Evolutionary conservation across 1,140 invertebrate genomes (phyloP), one percentile per base, ranked within the genome.

Genomic region (Sycobia sp.): DNA sequence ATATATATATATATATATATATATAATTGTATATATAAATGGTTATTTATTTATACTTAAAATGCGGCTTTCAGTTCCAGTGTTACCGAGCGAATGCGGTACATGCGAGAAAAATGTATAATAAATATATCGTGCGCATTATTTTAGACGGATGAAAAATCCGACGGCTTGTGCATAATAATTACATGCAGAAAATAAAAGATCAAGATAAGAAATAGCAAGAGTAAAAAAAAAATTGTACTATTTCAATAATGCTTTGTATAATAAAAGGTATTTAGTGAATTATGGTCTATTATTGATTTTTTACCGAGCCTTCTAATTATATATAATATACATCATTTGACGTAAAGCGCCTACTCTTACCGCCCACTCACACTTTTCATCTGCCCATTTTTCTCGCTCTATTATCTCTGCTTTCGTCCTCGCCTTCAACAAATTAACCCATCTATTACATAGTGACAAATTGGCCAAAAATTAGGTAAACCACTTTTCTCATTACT

Each of bases 181-280:
- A 32, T 23, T 36, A 60, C 32, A 47, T 60, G 57, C 57, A 38
- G 25, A 20, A 53, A 32, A 61, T n/a, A 1, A 39, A n/a, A n/a
- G 22, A 61, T 18, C 18, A 53, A 43, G 25, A 46, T 32, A 38
- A n/a, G 3, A 57, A 63, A 20, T 10, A 32, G 53, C 49, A 44
- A 62, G 46, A 64, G 39, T 47, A 18, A 55, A 59, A 32, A 34
- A 20, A 25, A 57, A 57, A 46, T 58, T 57, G 73, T 75, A 77
- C 69, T 75, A 76, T 76, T 77, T 77, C 73, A 78, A 74, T 78
- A 78, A 78, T 72, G 75, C 74, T 78, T 78, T 77, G 76, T 75
- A 77, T 74, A 78, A 78, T 77, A 76, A 81, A 73, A 74, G 69
- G 75, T 79, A 76, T 77, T 76, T 71, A 78, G 66, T 74, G 67